A percentile compares a stretch with the other conserved stretches of the same genome.
phyloP scores from a whole-genome alignment of 1,140 invertebrate species.

The Hirudo medicinalis region DNA sequence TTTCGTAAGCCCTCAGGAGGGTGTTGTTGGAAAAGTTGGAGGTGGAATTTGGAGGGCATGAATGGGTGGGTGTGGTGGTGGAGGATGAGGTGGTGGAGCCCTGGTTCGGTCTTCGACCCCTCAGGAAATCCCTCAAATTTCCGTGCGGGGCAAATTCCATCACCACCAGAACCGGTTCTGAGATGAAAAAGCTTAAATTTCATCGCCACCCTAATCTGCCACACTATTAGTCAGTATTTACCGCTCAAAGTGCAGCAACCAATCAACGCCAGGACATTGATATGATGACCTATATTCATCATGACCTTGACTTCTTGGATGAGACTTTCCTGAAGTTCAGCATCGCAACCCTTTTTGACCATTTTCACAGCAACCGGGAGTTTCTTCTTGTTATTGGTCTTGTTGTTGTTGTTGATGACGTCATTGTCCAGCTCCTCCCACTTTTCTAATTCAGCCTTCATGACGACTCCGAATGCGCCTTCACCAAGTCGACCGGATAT shows the following conservation, averaged over 20 bases:
- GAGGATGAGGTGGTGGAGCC: conserved; percentile 39
- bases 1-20: not conserved
- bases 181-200: no score
- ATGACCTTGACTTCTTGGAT: conserved; percentile 87
- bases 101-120: conserved; percentile 57
- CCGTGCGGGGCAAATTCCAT: conserved; percentile 84
- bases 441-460: conserved; percentile 17
- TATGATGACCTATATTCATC: conserved; percentile 88
- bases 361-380: not conserved
- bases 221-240: conserved; percentile 8
- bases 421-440: not conserved
- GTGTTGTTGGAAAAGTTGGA: not conserved
- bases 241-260: conserved; percentile 81
- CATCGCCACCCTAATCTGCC: no score
- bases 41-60: not conserved
- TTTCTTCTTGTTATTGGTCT: no score
- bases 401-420: no score
- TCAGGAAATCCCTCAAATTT: conserved; percentile 77
- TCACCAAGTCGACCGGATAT: conserved; percentile 21
- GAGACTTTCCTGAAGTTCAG: not conserved
- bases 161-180: conserved; percentile 67
- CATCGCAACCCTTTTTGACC: not conserved
- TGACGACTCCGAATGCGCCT: conserved; percentile 25
- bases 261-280: conserved; percentile 86
- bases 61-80: conserved; percentile 24